These are phyloP conservation scores for Tenrec ecaudatus DNA, from an alignment of 2,113 vertebrate species.

Conservation along the genomic window DNA sequence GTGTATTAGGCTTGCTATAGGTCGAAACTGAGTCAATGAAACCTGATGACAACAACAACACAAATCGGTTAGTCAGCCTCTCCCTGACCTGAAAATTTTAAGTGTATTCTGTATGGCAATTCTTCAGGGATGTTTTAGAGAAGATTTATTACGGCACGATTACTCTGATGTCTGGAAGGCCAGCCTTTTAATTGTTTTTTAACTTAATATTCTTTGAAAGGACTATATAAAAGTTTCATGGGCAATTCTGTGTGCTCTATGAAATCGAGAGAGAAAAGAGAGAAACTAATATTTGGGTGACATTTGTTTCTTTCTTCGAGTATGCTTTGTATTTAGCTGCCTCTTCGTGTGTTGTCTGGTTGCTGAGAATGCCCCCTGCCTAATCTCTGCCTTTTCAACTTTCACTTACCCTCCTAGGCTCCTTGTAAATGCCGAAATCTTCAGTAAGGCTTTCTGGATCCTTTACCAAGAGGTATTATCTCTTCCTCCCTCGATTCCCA, in stretches of 20 bases:
- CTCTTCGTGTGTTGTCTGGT: fast-evolving
- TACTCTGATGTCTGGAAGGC: not conserved
- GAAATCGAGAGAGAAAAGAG: not conserved
- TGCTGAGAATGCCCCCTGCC: not conserved
- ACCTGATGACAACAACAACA: too few relatives aligned
- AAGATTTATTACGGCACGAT: not conserved
- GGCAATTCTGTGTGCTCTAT: not conserved
- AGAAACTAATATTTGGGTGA: not conserved
- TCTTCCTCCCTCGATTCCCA: too few relatives aligned
- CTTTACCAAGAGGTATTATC: fast-evolving
- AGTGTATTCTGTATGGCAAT: not conserved
- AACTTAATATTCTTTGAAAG: not conserved
- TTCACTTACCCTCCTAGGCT: fast-evolving
- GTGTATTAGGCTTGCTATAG: too few relatives aligned
- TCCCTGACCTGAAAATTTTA: not conserved
- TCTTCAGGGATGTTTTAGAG: not conserved
- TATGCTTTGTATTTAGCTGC: too few relatives aligned
- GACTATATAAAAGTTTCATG: not conserved
- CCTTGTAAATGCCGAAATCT: not conserved
- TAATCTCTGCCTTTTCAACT: not conserved
- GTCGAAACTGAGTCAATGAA: too few relatives aligned
- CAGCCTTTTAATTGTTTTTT: not conserved
- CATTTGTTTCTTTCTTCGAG: not conserved
- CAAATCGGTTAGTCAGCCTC: fast-evolving
- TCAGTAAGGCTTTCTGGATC: not conserved